Conservation (phyloP, 1,140 invertebrate genomes). For the Drosophila asahinai region DNA sequence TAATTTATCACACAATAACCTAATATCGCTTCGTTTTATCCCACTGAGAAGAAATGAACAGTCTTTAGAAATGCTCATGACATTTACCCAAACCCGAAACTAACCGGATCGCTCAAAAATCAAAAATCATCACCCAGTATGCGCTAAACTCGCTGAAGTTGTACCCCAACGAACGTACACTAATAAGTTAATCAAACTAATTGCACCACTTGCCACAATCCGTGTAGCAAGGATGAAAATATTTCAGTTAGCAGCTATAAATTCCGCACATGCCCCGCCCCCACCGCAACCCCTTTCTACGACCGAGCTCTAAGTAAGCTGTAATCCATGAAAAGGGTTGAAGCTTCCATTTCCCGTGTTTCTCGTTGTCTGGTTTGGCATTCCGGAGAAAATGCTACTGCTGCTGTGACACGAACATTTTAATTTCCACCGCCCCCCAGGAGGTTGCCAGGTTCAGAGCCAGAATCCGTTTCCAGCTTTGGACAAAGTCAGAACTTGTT, state of each 20-base stretch:
- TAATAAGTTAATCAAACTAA: slow-evolving; percentile 83
- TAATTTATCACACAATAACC: not conserved
- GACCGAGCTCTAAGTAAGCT: slow-evolving; percentile 61
- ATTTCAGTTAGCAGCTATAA: slow-evolving; percentile 63
- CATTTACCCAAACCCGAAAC: no score
- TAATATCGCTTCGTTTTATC: not conserved
- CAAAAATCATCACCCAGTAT: slow-evolving; percentile 10
- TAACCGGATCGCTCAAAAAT: slow-evolving; percentile 11
- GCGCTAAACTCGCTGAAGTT: slow-evolving; percentile 27
- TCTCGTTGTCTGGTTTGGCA: slow-evolving; percentile 55
- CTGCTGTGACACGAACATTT: slow-evolving; percentile 74
- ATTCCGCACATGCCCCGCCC: slow-evolving; percentile 58
- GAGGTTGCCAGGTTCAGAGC: slow-evolving; percentile 29
- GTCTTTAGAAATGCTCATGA: not conserved
- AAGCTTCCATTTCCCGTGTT: slow-evolving; percentile 19
- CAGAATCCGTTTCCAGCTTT: slow-evolving; percentile 2
- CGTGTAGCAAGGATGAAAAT: slow-evolving; percentile 20
- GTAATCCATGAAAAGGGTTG: slow-evolving; percentile 73
- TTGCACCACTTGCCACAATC: slow-evolving; percentile 44
- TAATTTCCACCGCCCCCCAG: slow-evolving; percentile 60
- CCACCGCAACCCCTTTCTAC: not conserved
- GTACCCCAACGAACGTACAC: slow-evolving; percentile 3
- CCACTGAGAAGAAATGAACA: not conserved
- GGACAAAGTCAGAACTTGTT: slow-evolving; percentile 61
- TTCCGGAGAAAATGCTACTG: slow-evolving; percentile 59